phyloP scores from a whole-genome alignment of 2,113 vertebrate species.

The Beaufortia kweichowensis region DNA sequence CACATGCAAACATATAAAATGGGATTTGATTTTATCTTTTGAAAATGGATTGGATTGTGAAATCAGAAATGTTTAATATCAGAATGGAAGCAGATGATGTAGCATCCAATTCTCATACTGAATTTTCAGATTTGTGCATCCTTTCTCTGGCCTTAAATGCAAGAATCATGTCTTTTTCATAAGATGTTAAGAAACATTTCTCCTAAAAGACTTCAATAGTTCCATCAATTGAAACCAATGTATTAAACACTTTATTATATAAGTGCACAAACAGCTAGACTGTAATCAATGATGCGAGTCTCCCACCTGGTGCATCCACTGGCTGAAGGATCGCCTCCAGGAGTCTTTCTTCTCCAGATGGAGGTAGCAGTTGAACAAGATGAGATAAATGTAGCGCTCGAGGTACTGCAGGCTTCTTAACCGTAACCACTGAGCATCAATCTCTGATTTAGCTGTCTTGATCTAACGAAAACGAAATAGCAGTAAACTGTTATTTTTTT shows the following conservation, averaged over 20 bases:
- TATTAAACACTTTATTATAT: background rate
- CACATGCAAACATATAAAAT: too few relatives aligned
- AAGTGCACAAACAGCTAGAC: background rate
- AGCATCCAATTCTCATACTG: too few relatives aligned
- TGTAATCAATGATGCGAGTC: background rate
- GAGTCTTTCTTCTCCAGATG: constrained; percentile 81
- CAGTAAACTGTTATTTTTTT: background rate
- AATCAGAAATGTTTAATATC: too few relatives aligned
- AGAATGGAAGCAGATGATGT: too few relatives aligned
- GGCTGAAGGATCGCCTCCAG: constrained; percentile 82
- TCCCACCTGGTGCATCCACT: constrained; percentile 84
- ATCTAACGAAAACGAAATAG: constrained; percentile 65
- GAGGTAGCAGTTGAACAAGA: constrained; percentile 84
- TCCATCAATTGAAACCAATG: too few relatives aligned
- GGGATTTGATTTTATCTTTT: too few relatives aligned
- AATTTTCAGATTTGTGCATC: too few relatives aligned
- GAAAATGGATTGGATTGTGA: too few relatives aligned
- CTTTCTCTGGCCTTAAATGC: too few relatives aligned
- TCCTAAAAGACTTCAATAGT: too few relatives aligned
- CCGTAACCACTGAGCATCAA: constrained; percentile 64
- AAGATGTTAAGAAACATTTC: too few relatives aligned
- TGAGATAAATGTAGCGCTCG: constrained; percentile 85
- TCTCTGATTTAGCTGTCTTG: constrained; percentile 71
- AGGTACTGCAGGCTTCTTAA: constrained; percentile 83
- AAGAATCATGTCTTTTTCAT: too few relatives aligned